Conservation (phyloP, 2,797 vertebrate species). For the Salarias fasciatus region DNA sequence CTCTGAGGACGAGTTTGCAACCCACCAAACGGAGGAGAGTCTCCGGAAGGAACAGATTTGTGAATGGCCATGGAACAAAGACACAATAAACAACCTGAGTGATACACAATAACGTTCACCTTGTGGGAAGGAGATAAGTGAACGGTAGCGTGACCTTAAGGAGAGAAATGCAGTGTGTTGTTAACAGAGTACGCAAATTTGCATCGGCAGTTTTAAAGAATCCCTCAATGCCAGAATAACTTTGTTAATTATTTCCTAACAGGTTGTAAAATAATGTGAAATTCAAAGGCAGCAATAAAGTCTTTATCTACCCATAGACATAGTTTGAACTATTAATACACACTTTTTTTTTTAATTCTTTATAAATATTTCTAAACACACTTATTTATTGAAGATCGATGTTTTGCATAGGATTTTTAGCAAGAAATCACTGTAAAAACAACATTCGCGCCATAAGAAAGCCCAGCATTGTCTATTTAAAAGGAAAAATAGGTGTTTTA, state of each 20-base stretch:
- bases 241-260: no score
- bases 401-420: conserved; percentile 10
- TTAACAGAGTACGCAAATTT: conserved; percentile 9
- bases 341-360: no score
- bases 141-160: not conserved
- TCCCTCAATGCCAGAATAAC: not conserved
- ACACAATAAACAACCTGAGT: conserved; percentile 28
- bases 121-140: not conserved
- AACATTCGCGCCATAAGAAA: conserved; percentile 8
- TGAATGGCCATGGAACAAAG: conserved; percentile 52
- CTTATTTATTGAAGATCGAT: not conserved
- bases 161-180: conserved; percentile 8
- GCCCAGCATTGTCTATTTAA: conserved; percentile 11
- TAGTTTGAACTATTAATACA: no score
- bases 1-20: conserved; percentile 41
- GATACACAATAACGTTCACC: not conserved
- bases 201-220: conserved; percentile 9
- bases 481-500: not conserved
- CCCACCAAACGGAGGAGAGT: conserved; percentile 68
- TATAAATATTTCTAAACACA: no score
- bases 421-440: not conserved
- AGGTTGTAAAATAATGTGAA: no score
- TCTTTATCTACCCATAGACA: no score
- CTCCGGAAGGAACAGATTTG: conserved; percentile 50
- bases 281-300: no score